Base-by-base conservation (phyloP, 2,113 vertebrate genomes). In the Laticauda colubrina region DNA sequence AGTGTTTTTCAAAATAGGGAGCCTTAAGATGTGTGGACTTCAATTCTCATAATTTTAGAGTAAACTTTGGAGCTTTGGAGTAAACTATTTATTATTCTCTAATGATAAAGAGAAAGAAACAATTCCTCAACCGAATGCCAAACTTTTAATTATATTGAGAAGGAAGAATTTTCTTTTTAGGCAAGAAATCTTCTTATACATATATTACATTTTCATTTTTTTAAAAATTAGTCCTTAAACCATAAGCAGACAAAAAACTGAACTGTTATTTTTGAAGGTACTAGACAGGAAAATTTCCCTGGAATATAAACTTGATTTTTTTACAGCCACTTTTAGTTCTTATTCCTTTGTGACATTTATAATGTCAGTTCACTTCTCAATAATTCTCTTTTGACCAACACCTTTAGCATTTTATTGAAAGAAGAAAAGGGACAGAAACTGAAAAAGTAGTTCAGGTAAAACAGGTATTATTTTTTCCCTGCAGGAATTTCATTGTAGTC, bases 241-340 rank as follows among this genome's bases (percentile, higher is more conserved):
- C 85, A 89, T 86, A 55, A 93, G 85, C 7, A 92, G 87, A 54
- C 26, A 88, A 94, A 86, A 85, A 95, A 89, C 0, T 54, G 81
- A 93, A 93, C 43, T 93, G 0, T 1, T 94, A 51, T 90, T 93
- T 95, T 96, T 90, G 95, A 24, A 87, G 93, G 96, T 64, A 92
- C 11, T 43, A 20, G 93, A 94, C 21, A 91, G 93, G 88, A 94
- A 93, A 51, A 94, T 94, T 96, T 94, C 89, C 90, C 89, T 48
- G 93, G 94, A 96, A 96, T 92, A 81, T 92, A 94, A 95, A 92
- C 92, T 91, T 95, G 92, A 89, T 96, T 96, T 95, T 61, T 86
- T 95, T 92, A 93, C 57, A 95, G 88, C 26, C 90, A 88, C 90
- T 21, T 64, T 93, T 94, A 93, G 91, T 94, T 95, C 91, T 90